These are phyloP conservation scores for Hemibagrus guttatus DNA, from an alignment of 2,797 vertebrate species.

Conservation along the genomic window DNA sequence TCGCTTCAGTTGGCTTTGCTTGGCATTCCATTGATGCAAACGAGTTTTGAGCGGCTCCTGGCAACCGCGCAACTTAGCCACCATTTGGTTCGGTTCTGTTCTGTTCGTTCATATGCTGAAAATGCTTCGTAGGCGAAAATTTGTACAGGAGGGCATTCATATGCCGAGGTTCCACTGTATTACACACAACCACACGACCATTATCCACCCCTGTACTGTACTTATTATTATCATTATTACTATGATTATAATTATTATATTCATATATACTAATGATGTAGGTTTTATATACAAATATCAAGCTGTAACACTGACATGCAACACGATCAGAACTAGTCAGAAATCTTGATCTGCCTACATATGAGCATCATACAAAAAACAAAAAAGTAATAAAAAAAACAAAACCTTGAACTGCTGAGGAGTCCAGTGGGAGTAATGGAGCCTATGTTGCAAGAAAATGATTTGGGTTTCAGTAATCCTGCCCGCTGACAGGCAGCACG, in stretches of 20 bases:
- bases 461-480: constrained; percentile 39
- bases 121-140: too few species aligned
- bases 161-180: too few species aligned
- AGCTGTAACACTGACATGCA: constrained; percentile 1
- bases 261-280: neutral
- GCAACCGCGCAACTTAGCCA: too few species aligned
- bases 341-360: constrained; percentile 15
- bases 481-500: constrained; percentile 56
- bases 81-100: too few species aligned
- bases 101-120: too few species aligned
- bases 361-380: neutral
- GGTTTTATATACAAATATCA: neutral
- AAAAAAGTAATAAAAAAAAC: neutral
- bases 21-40: too few species aligned
- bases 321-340: neutral
- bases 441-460: constrained; percentile 30
- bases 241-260: neutral
- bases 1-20: too few species aligned
- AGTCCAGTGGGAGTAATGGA: constrained; percentile 25
- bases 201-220: too few species aligned
- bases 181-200: too few species aligned
- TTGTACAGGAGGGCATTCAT: too few species aligned
- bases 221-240: neutral
- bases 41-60: too few species aligned
- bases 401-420: neutral